These are phyloP conservation scores for Phyllostomus hastatus DNA, from an alignment of 2,113 vertebrate genomes.

Conservation along the genomic window DNA sequence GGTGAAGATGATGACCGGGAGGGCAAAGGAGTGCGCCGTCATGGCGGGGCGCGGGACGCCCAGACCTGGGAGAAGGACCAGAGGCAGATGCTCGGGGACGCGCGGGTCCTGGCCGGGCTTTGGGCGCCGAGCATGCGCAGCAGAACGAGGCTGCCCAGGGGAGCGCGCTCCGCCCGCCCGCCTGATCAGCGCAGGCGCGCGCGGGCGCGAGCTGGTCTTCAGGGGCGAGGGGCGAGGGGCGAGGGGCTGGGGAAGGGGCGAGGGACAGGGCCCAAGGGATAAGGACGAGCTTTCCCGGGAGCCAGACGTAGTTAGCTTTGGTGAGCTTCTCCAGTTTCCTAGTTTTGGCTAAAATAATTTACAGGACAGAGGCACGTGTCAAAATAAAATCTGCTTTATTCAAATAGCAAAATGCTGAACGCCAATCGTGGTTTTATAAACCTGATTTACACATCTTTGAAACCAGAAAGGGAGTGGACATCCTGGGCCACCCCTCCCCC, in stretches of 20 bases:
- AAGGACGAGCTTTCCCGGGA: background rate
- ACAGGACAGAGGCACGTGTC: background rate
- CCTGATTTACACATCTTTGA: background rate
- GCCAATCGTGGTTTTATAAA: background rate
- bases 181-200: background rate
- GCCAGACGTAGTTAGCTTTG: background rate
- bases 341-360: background rate
- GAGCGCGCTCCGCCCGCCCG: accelerated
- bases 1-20: constrained; percentile 96
- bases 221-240: no score
- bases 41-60: constrained; percentile 74
- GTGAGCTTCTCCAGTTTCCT: background rate
- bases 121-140: constrained; percentile 42
- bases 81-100: accelerated
- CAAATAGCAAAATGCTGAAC: constrained; percentile 22
- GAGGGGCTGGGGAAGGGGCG: no score
- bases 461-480: background rate
- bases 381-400: constrained; percentile 54
- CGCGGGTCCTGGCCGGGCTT: accelerated
- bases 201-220: background rate
- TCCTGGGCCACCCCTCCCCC: background rate
- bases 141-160: accelerated
- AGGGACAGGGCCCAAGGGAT: background rate
- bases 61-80: background rate
- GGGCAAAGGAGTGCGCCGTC: constrained; percentile 92